A percentile compares a stretch with the other conserved stretches of the same genome.
phyloP scores from a whole-genome alignment of 1,140 invertebrate genomes.

The Cylas formicarius region DNA sequence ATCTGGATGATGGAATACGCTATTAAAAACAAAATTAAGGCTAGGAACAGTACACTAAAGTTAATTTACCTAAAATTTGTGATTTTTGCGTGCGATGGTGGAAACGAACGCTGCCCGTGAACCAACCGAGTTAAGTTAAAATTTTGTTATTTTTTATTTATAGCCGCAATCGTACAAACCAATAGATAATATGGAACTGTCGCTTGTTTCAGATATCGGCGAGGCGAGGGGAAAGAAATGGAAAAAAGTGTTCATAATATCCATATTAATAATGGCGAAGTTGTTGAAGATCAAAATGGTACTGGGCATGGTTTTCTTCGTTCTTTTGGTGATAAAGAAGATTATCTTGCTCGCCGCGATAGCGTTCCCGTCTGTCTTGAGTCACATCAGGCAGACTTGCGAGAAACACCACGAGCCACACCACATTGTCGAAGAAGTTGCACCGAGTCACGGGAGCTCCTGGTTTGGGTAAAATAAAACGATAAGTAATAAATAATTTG shows the following conservation, averaged over 20 bases:
- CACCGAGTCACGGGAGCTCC: conserved; percentile 5
- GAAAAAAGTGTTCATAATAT: conserved; percentile 25
- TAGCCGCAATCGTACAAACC: background rate
- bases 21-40: conserved; percentile 6
- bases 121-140: conserved; percentile 24
- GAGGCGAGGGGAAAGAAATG: conserved; percentile 16
- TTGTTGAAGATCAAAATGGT: conserved; percentile 19
- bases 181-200: no score
- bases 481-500: no score
- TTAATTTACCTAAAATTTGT: background rate
- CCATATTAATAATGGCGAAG: conserved; percentile 19
- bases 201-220: conserved; percentile 5
- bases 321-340: conserved; percentile 63
- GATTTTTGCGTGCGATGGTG: conserved; percentile 1
- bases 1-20: conserved; percentile 2
- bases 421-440: conserved; percentile 2
- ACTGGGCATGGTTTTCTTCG: conserved; percentile 54
- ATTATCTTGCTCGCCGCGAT: conserved; percentile 55
- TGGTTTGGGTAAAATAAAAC: conserved; percentile 24
- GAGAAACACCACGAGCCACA: conserved; percentile 22
- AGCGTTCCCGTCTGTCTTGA: conserved; percentile 52
- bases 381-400: conserved; percentile 27
- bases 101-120: conserved; percentile 1
- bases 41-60: background rate
- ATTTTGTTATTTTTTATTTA: conserved; percentile 24